Conservation (phyloP, 2,797 vertebrate genomes). For the Melanitta fusca region DNA sequence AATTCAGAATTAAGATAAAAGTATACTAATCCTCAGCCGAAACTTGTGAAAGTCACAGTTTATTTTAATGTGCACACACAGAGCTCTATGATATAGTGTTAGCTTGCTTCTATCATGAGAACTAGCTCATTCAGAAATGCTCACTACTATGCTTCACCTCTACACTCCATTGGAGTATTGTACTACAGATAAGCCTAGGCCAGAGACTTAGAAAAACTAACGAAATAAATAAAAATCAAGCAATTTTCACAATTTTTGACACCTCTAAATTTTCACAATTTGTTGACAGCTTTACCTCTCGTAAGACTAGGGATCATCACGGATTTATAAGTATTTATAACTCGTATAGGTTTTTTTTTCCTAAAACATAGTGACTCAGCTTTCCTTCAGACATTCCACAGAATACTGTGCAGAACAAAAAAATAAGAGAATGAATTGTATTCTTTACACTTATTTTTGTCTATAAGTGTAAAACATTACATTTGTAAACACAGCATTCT, state of each 20-base stretch:
- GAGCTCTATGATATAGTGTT: neutral
- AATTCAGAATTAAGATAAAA: neutral
- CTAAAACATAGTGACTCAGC: neutral
- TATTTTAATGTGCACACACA: neutral
- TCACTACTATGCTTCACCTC: neutral
- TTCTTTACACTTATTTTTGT: neutral
- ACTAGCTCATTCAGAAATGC: neutral
- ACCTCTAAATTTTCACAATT: neutral
- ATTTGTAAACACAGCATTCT: neutral
- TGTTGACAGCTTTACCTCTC: neutral
- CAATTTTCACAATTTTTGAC: neutral
- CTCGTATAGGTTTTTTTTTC: neutral
- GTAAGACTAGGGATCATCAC: neutral
- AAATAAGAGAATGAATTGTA: neutral
- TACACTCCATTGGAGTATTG: neutral
- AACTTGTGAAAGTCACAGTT: neutral
- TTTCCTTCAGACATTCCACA: neutral
- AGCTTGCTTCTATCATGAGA: neutral
- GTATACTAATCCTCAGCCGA: neutral
- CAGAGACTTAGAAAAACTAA: neutral
- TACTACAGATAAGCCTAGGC: neutral
- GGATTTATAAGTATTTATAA: neutral
- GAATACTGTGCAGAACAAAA: neutral
- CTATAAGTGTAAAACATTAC: neutral
- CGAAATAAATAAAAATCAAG: neutral